Evolutionary conservation across 2,888 invertebrate species (phyloP).

Genomic region (Bimastos eiseni): DNA sequence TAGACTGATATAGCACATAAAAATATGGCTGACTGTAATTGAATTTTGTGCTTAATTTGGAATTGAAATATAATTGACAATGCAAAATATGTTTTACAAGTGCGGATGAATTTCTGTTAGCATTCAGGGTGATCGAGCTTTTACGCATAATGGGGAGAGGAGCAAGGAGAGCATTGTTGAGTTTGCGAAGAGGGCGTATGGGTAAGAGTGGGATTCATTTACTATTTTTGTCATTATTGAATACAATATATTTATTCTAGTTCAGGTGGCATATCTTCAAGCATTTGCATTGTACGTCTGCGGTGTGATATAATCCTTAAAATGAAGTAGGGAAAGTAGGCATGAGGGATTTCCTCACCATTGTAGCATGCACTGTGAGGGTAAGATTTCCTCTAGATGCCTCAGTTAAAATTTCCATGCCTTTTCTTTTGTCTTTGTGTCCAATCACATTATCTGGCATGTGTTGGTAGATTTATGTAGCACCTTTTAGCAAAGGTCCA

Average conservation of each 20-base stretch:
- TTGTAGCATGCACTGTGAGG: not conserved
- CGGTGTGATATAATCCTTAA: not conserved
- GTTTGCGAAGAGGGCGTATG: slow-evolving; percentile 84
- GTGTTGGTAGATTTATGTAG: not conserved
- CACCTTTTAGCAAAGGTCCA: not conserved
- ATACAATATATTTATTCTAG: slow-evolving; percentile 10
- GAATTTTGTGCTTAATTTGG: no score
- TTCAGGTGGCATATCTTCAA: not conserved
- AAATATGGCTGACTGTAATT: not conserved
- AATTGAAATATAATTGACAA: no score
- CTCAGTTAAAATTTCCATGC: not conserved
- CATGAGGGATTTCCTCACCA: no score
- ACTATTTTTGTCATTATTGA: not conserved
- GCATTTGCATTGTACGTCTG: not conserved
- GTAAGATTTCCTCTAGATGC: not conserved
- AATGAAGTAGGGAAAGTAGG: not conserved
- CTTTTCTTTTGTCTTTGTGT: not conserved
- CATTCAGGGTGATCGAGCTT: slow-evolving; percentile 76
- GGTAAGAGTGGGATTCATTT: slow-evolving; percentile 59
- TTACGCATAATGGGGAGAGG: slow-evolving; percentile 82
- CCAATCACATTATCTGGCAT: not conserved
- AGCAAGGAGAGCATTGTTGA: slow-evolving; percentile 85
- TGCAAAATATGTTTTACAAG: no score
- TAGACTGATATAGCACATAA: not conserved
- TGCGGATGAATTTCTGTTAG: slow-evolving; percentile 63